phyloP scores from a whole-genome alignment of 2,797 vertebrate genomes.

The Dromococcyx pavoninus region DNA sequence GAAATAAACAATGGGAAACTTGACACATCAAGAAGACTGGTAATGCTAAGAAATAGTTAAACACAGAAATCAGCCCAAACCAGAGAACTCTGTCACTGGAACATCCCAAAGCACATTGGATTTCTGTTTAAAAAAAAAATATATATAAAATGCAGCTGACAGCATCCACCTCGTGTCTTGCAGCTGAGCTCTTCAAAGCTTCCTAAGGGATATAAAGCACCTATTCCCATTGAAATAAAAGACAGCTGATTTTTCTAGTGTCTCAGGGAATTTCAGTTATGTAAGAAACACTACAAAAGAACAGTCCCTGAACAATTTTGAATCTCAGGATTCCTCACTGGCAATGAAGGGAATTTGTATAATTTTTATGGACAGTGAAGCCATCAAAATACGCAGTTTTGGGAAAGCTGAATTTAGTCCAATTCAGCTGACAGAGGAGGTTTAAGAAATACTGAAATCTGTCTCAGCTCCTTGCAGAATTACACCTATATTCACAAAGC shows the following conservation, averaged over 20 bases:
- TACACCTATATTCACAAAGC: neutral
- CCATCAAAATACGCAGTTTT: neutral
- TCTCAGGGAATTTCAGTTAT: neutral
- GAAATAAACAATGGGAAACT: neutral
- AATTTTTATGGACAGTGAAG: neutral
- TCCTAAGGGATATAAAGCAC: conserved; percentile 6
- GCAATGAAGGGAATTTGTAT: neutral
- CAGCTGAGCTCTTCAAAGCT: conserved; percentile 51
- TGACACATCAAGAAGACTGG: neutral
- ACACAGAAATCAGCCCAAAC: neutral
- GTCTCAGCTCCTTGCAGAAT: neutral
- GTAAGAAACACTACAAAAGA: neutral
- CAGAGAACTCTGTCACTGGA: neutral
- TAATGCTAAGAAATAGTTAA: neutral
- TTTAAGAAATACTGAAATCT: neutral
- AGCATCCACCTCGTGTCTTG: conserved; percentile 15
- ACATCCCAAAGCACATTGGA: neutral
- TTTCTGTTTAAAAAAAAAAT: neutral
- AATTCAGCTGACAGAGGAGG: neutral
- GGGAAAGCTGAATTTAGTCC: neutral
- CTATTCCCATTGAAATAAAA: neutral
- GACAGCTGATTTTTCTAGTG: neutral
- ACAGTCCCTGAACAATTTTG: neutral
- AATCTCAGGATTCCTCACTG: neutral
- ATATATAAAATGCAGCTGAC: neutral